phyloP scores from a whole-genome alignment of 2,888 invertebrate species.

The Campopleginae sp. region DNA sequence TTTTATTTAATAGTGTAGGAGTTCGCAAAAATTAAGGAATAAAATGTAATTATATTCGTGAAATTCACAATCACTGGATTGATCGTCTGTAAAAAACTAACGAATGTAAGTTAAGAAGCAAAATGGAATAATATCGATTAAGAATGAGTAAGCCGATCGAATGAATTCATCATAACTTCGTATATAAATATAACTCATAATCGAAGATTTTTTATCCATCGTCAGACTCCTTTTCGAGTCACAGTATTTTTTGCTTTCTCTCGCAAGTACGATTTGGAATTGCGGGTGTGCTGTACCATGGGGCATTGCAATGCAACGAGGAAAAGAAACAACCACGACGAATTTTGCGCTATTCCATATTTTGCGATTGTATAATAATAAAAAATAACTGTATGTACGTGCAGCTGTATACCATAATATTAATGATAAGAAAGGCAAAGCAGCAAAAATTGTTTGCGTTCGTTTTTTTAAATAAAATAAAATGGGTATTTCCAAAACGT shows the following conservation, averaged over 20 bases:
- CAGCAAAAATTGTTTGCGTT: constrained; percentile 29
- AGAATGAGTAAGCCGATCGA: constrained; percentile 9
- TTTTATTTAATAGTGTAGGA: background rate
- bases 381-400: constrained; percentile 58
- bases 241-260: constrained; percentile 42
- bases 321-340: constrained; percentile 18
- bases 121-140: background rate
- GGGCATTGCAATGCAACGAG: constrained; percentile 38
- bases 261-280: constrained; percentile 64
- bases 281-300: constrained; percentile 58
- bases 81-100: background rate
- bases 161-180: constrained; percentile 41
- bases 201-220: constrained; percentile 36
- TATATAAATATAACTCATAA: constrained; percentile 42
- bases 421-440: constrained; percentile 57
- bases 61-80: background rate
- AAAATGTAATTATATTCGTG: background rate
- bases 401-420: constrained; percentile 61
- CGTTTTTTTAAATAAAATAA: constrained; percentile 66
- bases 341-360: constrained; percentile 72
- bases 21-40: background rate
- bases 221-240: constrained; percentile 45
- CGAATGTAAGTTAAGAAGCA: background rate
- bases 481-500: constrained; percentile 57
- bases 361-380: constrained; percentile 77